These are phyloP conservation scores for Cyclura pinguis DNA, from an alignment of 2,797 vertebrate species.

Conservation along the genomic window DNA sequence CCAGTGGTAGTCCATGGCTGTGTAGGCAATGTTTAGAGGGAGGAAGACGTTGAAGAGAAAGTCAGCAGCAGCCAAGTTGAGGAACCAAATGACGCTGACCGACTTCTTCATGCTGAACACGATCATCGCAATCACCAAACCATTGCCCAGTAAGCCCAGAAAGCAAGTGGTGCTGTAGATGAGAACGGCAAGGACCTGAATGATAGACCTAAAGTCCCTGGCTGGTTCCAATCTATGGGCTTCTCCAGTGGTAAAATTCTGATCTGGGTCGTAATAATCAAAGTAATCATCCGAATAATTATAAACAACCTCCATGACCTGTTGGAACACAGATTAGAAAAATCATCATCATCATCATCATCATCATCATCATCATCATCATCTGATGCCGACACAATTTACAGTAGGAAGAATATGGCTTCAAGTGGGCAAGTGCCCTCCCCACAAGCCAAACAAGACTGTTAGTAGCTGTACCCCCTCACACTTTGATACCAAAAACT, in stretches of 20 bases:
- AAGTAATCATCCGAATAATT: not conserved
- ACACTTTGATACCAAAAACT: too few species aligned
- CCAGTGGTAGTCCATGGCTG: constrained; percentile 85
- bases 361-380: too few species aligned
- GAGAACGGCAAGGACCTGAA: constrained; percentile 74
- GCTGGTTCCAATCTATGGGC: accelerated
- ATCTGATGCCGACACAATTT: not conserved
- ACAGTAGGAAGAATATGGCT: not conserved
- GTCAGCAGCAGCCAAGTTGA: constrained; percentile 92
- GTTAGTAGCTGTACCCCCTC: too few species aligned
- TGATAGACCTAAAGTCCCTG: not conserved
- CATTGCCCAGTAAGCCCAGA: constrained; percentile 89
- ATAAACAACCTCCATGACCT: constrained; percentile 58
- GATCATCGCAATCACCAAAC: constrained; percentile 89
- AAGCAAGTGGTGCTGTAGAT: constrained; percentile 83
- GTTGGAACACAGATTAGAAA: not conserved
- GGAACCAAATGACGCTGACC: constrained; percentile 92
- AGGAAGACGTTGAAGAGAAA: constrained; percentile 91
- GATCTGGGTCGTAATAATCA: accelerated
- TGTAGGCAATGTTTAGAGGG: constrained; percentile 84
- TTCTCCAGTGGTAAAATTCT: constrained; percentile 37
- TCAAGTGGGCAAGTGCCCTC: not conserved
- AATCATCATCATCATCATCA: too few species aligned
- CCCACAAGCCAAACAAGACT: not conserved
- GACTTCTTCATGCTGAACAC: constrained; percentile 91